These are phyloP conservation scores for Melanotaenia nigrans DNA, from an alignment of 2,797 vertebrate genomes.

Conservation along the genomic window DNA sequence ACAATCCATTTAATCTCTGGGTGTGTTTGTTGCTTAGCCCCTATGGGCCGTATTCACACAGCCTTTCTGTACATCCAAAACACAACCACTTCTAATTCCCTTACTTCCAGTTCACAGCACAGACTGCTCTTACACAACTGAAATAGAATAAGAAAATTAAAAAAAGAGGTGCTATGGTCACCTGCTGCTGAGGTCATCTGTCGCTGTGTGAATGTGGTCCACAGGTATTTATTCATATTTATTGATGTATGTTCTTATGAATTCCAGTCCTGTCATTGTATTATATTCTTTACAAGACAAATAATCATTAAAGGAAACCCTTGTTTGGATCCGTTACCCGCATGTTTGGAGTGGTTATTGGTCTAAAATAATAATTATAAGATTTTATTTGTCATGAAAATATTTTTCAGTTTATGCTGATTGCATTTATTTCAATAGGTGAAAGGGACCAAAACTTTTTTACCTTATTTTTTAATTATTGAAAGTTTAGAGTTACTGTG, in stretches of 20 bases:
- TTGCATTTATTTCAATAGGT: background rate
- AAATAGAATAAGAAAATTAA: conserved; percentile 12
- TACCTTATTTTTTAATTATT: background rate
- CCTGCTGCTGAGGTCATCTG: conserved; percentile 27
- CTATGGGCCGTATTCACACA: conserved; percentile 73
- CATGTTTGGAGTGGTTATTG: conserved; percentile 55
- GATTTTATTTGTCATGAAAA: background rate
- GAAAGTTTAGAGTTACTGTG: no score
- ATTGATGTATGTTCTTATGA: conserved; percentile 84
- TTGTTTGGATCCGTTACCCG: conserved; percentile 77
- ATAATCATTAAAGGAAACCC: conserved; percentile 83
- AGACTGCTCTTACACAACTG: conserved; percentile 26
- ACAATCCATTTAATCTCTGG: conserved; percentile 75
- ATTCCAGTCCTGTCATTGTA: conserved; percentile 84
- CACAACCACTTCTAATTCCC: conserved; percentile 14
- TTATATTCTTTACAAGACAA: conserved; percentile 84
- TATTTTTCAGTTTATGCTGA: background rate
- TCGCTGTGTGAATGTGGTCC: conserved; percentile 75
- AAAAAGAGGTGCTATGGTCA: conserved; percentile 30
- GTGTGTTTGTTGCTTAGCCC: conserved; percentile 84
- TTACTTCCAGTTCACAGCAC: conserved; percentile 11
- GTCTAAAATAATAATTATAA: background rate
- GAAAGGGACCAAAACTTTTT: background rate
- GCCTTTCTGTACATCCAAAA: conserved; percentile 50
- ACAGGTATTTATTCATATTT: conserved; percentile 81